Evolutionary conservation across 1,140 invertebrate species (phyloP).

Genomic region (Zaprionus lachaisei): DNA sequence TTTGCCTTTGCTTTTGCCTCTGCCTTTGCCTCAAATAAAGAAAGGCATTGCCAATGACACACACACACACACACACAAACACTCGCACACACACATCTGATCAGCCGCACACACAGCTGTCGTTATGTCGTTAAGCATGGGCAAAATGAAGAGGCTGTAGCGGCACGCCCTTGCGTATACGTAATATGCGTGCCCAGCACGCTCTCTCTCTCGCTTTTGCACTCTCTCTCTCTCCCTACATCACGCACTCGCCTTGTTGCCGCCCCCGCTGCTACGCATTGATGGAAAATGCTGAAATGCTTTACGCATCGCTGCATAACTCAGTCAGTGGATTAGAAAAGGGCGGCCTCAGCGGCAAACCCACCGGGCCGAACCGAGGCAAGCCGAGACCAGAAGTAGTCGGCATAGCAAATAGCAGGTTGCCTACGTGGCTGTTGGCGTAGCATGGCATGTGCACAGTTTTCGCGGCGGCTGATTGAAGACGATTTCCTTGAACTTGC

Average conservation of each 20-base stretch:
- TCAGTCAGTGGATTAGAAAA: conserved; percentile 83
- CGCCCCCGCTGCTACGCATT: conserved; percentile 46
- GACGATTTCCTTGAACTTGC: conserved; percentile 78
- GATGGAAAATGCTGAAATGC: conserved; percentile 83
- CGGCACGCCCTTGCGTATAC: conserved; percentile 77
- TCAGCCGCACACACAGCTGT: conserved; percentile 35
- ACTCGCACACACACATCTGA: conserved; percentile 19
- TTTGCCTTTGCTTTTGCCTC: conserved; percentile 40
- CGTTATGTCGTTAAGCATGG: conserved; percentile 78
- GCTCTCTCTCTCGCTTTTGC: neutral
- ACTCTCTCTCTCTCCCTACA: neutral
- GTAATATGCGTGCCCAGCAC: conserved; percentile 68
- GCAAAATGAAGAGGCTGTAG: conserved; percentile 80
- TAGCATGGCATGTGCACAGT: conserved; percentile 65
- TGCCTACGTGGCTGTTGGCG: neutral
- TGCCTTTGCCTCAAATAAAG: conserved; percentile 41
- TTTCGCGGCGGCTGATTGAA: conserved; percentile 80
- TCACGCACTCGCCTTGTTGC: neutral
- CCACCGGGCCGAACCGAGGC: neutral
- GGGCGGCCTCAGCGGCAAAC: conserved; percentile 55
- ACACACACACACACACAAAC: conserved; percentile 25
- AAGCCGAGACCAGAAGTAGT: neutral
- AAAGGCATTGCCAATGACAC: conserved; percentile 58
- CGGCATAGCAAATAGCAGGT: neutral
- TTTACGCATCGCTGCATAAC: conserved; percentile 82